Conservation (phyloP, 2,113 vertebrate species). For the Azemiops feae region DNA sequence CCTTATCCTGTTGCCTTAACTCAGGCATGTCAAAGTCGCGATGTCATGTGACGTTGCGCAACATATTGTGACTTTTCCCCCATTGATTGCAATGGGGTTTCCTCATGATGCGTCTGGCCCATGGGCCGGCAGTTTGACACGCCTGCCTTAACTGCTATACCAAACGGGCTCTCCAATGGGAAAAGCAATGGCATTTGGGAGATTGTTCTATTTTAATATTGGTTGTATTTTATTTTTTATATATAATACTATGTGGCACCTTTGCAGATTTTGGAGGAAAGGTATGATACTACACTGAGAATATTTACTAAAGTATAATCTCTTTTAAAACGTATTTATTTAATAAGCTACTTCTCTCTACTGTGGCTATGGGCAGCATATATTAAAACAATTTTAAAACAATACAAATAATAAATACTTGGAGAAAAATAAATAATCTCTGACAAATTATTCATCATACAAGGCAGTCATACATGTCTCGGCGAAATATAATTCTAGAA, state of each 20-base stretch:
- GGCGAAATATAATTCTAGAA: not conserved
- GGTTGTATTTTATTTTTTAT: too few relatives aligned
- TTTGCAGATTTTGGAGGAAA: not conserved
- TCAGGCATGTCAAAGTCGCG: too few relatives aligned
- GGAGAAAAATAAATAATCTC: not conserved
- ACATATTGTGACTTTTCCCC: too few relatives aligned
- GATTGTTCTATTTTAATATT: not conserved
- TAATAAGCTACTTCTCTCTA: not conserved
- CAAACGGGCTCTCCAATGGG: not conserved
- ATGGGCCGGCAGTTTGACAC: too few relatives aligned
- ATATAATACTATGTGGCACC: not conserved
- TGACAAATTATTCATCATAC: not conserved
- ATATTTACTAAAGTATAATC: too few relatives aligned
- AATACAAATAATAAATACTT: not conserved
- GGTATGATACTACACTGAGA: too few relatives aligned
- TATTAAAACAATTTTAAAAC: not conserved
- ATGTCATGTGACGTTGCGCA: too few relatives aligned
- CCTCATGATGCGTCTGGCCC: too few relatives aligned
- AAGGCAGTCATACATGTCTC: not conserved
- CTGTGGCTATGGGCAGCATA: not conserved
- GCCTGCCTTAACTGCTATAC: not conserved
- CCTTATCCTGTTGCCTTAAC: too few relatives aligned
- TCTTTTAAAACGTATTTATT: not conserved
- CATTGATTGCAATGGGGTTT: too few relatives aligned
- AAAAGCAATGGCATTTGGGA: not conserved